Base-by-base conservation (phyloP, 2,888 invertebrate species). In the Pegoplata infirma region DNA sequence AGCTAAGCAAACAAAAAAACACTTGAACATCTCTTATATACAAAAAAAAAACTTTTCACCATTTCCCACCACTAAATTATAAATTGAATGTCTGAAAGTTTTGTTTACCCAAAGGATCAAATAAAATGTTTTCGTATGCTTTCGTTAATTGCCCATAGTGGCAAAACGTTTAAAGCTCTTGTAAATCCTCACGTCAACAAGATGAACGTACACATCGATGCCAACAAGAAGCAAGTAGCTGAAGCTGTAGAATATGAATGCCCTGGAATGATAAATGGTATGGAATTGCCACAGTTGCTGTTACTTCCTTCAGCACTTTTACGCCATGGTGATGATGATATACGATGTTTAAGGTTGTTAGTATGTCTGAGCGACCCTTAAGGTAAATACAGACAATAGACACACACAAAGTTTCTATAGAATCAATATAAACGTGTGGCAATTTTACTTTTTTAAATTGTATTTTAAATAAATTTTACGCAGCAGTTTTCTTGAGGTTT, bases 101-200 rank as follows among this genome's bases (percentile, higher is more conserved):
- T 83, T 87, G 85, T 87, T 87, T 87, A 86, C 83, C 81, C 82
- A 86, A 87, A 87, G 87, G 87, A 87, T 87, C 86, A 87, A 84
- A 84, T 71, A 61, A 81, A 81, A 79, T 87, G 87, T 87, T 87
- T 86, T 85, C 84, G 77, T 84, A 83, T 81, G 87, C 84, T 81
- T 84, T 83, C 84, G 84, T 87, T 87, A 87, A 87, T 87, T 87
- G 87, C 86, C 86, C 86, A 84, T 85, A 85, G 86, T 86, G 86
- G 85, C 83, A 83, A n/a, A 86, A 83, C 87, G 85, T 87, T 87
- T 87, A 86, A 87, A 87, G 87, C 87, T 78, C 84, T 69, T 81
- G 82, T 82, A 83, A 83, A 81, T 82, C 83, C 81, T 66, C 82
- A 75, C 76, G 78, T 80, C 82, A 80, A 82, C 71, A 76, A 68